Base-by-base conservation (phyloP, 2,797 vertebrate genomes). In the Sardinella longiceps region DNA sequence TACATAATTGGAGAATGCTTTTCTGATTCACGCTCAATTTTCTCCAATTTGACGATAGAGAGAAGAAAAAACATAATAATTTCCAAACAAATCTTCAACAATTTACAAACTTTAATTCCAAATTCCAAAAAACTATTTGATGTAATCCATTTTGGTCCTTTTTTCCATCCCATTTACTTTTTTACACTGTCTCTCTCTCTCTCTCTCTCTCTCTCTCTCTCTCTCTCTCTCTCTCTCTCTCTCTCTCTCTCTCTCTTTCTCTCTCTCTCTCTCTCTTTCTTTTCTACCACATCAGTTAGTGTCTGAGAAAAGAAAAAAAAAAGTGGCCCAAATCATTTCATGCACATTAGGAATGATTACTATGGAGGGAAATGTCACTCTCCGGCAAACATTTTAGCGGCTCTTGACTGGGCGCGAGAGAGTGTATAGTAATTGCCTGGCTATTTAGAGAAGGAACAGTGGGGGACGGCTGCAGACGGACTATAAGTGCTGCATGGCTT, bases 291-390 rank as follows among this genome's bases (percentile, higher is more conserved):
- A 77, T 77, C 70, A 39, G 37, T 39, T 77, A 20, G 37, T 39
- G 33, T 43, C 20, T n/a, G n/a, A n/a, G n/a, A n/a, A n/a, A n/a
- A n/a, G 70, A 18, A 43, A 77, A 77, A 70, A 77, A 77, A 77
- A 7, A 20, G 10, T 77, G 18, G 5, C 70, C 70, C 2, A 77
- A 77, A 77, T 39, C 70, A 77, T 77, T 77, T 77, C 37, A 77
- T 77, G 70, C 70, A 77, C 70, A 77, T 77, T 77, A 77, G 70
- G 37, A 77, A 77, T 77, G 66, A 70, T 70, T 70, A 70, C 66
- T 70, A 70, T 70, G 70, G 33, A 77, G 70, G 70, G 37, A 77
- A 77, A 77, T 77, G 70, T 77, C 70, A 77, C 70, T 77, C 70
- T 77, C 70, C 70, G 37, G 70, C 70, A 77, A 77, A 77, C 70